Evolutionary conservation across 2,888 invertebrate species (phyloP).

Genomic region (Lycia hirtaria): DNA sequence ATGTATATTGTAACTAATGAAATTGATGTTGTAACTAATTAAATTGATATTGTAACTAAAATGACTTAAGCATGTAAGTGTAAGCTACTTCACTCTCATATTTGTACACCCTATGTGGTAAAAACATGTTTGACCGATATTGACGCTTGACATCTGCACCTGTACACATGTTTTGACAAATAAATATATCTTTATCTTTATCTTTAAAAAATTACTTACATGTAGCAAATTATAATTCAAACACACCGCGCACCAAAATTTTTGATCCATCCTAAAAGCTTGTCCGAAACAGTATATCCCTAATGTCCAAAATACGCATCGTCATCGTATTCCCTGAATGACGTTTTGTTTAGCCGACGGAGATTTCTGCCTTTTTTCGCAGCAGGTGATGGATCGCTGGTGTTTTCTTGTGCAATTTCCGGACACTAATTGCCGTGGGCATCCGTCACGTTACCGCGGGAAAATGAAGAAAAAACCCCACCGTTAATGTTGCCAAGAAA

Average conservation of each 20-base stretch:
- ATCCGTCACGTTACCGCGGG: conserved; percentile 72
- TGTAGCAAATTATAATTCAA: too few relatives aligned
- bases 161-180: too few relatives aligned
- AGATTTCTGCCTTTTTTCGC: conserved; percentile 79
- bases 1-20: too few relatives aligned
- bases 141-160: too few relatives aligned
- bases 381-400: conserved; percentile 80
- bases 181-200: too few relatives aligned
- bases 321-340: conserved; percentile 61
- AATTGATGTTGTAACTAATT: too few relatives aligned
- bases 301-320: conserved; percentile 49
- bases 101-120: too few relatives aligned
- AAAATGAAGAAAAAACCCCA: conserved; percentile 67
- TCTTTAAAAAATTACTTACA: too few relatives aligned
- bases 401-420: conserved; percentile 84
- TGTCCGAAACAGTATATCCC: conserved; percentile 27
- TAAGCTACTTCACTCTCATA: too few relatives aligned
- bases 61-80: too few relatives aligned
- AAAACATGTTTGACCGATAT: too few relatives aligned
- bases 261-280: conserved; percentile 32
- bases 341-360: conserved; percentile 67
- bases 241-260: conserved; percentile 4
- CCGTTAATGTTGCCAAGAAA: conserved; percentile 56
- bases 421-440: conserved; percentile 80
- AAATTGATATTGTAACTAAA: too few relatives aligned